Evolutionary conservation across 2,113 vertebrate genomes (phyloP), one percentile per base, ranked within the genome.

Genomic region (Gymnocephalus cernua): DNA sequence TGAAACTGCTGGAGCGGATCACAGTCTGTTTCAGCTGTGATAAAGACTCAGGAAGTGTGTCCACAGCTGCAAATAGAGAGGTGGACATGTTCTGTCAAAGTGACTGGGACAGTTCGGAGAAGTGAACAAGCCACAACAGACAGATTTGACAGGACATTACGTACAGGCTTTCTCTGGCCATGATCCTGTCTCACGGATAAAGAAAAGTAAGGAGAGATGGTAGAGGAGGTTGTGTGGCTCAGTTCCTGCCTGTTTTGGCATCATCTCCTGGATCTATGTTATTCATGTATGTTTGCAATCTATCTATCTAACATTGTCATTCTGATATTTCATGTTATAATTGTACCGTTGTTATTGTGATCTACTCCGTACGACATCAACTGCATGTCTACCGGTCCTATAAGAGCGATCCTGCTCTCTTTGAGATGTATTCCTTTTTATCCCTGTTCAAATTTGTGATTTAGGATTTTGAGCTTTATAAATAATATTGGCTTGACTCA

Each of bases 21-120:
- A 35, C 62, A 64, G 77, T 76, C 81, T 86, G 90, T 82, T 81
- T 86, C 62, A 82, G 62, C 74, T 70, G 65, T 64, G 83, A 85
- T 89, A 80, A 80, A 87, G 73, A 79, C 74, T 80, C 77, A 14
- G 23, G 29, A 51, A 32, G 73, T 6, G 23, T 79, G 78, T 32
- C 64, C 44, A 57, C 0, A 3, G 51, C 45, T 74, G 21, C 38
- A 62, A 10, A 59, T 45, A 1, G 4, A 70, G 5, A 53, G 58
- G 59, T 77, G 71, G 41, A 58, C 64, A 35, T 54, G 18, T n/a
- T 27, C 25, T 38, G 29, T 69, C 10, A 4, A 27, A 21, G 3
- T 4, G 48, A 25, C 53, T 48, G 14, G 9, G 29, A 63, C 23
- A 44, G 45, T 53, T n/a, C 53, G 14, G 41, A 84, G 44, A 9